Conservation (phyloP, 2,113 vertebrate species). For the Cyprinodon brontotheroides region DNA sequence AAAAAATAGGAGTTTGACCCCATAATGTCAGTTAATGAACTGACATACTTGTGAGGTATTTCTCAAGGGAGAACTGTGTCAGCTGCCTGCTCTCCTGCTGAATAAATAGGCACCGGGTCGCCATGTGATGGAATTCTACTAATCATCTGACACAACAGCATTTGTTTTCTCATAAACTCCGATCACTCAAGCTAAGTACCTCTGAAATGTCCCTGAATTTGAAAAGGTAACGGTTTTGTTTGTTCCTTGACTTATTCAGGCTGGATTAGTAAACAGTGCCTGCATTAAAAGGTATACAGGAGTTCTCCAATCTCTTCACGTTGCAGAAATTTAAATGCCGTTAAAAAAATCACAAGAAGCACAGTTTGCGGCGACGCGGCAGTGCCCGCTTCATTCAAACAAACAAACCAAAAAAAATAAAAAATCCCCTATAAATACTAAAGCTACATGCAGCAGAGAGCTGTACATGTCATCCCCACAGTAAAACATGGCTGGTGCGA, state of each 20-base stretch:
- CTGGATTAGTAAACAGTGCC: not conserved
- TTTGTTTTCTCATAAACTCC: slow-evolving; percentile 20
- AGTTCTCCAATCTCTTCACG: not conserved
- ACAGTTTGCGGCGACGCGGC: too few species aligned
- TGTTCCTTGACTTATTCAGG: not conserved
- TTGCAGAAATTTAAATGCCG: not conserved
- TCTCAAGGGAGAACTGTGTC: slow-evolving; percentile 34
- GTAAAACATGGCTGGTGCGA: not conserved
- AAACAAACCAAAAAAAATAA: too few species aligned
- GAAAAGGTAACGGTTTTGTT: not conserved
- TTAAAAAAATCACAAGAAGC: not conserved
- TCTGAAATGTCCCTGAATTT: not conserved
- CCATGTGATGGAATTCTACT: slow-evolving; percentile 45
- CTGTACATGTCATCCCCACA: not conserved
- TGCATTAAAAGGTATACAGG: not conserved
- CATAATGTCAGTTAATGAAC: slow-evolving; percentile 10
- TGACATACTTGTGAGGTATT: slow-evolving; percentile 34
- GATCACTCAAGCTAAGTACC: not conserved
- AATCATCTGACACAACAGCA: slow-evolving; percentile 13
- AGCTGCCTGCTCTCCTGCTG: slow-evolving; percentile 32
- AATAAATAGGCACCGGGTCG: slow-evolving; percentile 21
- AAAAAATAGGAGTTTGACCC: slow-evolving; percentile 21
- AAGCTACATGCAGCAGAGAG: not conserved
- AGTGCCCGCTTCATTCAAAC: not conserved
- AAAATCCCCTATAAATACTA: not conserved